Evolutionary conservation across 2,888 invertebrate species (phyloP).

Genomic region (Arenicola marina): DNA sequence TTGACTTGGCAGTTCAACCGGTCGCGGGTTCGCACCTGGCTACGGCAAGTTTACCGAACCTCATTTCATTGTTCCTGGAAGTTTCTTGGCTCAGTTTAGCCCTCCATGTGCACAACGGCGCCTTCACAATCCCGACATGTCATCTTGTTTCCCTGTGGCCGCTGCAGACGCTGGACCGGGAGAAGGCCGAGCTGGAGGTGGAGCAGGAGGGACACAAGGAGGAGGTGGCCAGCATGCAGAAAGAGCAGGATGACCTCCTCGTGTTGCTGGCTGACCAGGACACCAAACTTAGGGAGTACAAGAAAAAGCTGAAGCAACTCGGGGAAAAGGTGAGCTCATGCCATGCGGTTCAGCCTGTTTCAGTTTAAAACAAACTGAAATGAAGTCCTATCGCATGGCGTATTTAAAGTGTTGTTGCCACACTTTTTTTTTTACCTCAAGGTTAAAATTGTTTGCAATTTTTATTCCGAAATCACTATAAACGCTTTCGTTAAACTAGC

Average conservation of each 20-base stretch:
- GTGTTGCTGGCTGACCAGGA: conserved; percentile 90
- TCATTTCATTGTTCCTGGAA: no score
- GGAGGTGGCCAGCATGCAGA: conserved; percentile 67
- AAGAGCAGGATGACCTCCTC: conserved; percentile 92
- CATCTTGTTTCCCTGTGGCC: no score
- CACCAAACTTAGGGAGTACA: conserved; percentile 72
- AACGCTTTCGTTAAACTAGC: no score
- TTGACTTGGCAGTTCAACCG: no score
- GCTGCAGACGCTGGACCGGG: conserved; percentile 8
- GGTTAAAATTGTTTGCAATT: not conserved
- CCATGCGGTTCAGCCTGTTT: not conserved
- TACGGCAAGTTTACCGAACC: no score
- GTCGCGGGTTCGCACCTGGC: no score
- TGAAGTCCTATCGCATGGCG: no score
- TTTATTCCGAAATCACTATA: no score
- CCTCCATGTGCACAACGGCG: no score
- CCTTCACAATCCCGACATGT: no score
- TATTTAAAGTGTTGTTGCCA: not conserved
- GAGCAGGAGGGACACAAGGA: conserved; percentile 41
- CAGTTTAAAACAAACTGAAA: no score
- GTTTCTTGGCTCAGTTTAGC: no score
- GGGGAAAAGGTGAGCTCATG: conserved; percentile 56
- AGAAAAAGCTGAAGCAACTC: conserved; percentile 59
- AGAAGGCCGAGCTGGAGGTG: conserved; percentile 33
- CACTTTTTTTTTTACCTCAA: not conserved